These are phyloP conservation scores for Sibirionetta formosa DNA, from an alignment of 2,797 vertebrate genomes.

Conservation along the genomic window DNA sequence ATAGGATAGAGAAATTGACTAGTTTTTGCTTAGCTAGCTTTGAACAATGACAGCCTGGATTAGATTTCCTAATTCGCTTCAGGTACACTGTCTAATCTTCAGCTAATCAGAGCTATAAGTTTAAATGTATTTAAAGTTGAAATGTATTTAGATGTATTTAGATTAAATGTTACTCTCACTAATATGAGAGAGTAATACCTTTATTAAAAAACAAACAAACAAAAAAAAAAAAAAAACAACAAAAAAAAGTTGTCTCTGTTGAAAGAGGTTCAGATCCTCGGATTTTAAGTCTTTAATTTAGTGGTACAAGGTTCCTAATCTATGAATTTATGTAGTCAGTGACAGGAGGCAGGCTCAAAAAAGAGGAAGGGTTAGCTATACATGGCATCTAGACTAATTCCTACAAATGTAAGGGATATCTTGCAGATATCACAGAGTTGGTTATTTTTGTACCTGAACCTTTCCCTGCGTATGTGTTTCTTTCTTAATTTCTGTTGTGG, in stretches of 20 bases:
- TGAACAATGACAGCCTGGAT: slow-evolving; percentile 8
- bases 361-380: not conserved
- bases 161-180: not conserved
- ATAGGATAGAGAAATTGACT: not conserved
- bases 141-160: not conserved
- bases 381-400: not conserved
- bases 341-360: not conserved
- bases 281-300: not conserved
- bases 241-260: not conserved
- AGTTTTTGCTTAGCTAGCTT: not conserved
- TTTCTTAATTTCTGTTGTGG: not conserved
- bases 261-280: not conserved
- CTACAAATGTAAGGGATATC: not conserved
- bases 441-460: not conserved
- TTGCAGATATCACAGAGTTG: not conserved
- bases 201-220: no score
- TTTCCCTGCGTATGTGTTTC: not conserved
- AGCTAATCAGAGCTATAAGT: slow-evolving; percentile 27
- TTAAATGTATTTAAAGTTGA: slow-evolving; percentile 16
- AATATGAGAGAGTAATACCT: not conserved
- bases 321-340: not conserved
- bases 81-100: slow-evolving; percentile 16
- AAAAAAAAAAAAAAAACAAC: not conserved
- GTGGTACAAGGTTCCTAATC: not conserved
- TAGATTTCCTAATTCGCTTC: not conserved